A percentile compares a stretch with the other conserved stretches of the same genome.
These are phyloP conservation scores for Dendrolimus houi DNA, from an alignment of 2,888 invertebrate species.

Conservation along the genomic window DNA sequence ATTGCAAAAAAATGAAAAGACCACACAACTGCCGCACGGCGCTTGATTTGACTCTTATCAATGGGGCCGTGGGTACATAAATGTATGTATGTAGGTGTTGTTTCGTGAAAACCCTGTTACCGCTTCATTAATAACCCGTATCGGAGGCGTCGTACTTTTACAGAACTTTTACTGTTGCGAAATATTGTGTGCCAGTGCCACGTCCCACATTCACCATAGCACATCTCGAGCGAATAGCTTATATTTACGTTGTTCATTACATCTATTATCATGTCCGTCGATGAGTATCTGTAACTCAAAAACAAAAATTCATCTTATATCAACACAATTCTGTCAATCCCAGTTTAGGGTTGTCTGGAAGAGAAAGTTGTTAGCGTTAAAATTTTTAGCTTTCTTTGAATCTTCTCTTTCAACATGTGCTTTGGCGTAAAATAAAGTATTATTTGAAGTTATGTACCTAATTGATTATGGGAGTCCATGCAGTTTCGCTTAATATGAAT, in stretches of 20 bases:
- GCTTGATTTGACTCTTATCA: background rate
- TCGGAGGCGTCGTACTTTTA: conserved; percentile 15
- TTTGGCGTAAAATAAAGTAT: no score
- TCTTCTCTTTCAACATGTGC: no score
- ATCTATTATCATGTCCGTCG: background rate
- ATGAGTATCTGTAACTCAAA: background rate
- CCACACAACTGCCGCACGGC: no score
- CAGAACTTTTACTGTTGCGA: conserved; percentile 35
- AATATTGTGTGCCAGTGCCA: conserved; percentile 20
- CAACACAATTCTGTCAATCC: no score
- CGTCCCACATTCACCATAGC: conserved; percentile 33
- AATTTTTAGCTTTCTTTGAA: no score
- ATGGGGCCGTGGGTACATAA: background rate
- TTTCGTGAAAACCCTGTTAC: background rate
- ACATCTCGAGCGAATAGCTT: conserved; percentile 10
- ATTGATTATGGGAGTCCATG: no score
- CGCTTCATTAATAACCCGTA: background rate
- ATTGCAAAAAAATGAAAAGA: no score
- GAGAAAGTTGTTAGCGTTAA: no score
- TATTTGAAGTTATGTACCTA: no score
- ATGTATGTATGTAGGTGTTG: background rate
- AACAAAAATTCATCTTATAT: no score
- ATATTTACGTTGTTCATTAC: background rate
- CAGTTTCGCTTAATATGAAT: no score
- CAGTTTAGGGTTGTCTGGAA: no score